phyloP scores from a whole-genome alignment of 2,113 vertebrate genomes.

The Murina feae region DNA sequence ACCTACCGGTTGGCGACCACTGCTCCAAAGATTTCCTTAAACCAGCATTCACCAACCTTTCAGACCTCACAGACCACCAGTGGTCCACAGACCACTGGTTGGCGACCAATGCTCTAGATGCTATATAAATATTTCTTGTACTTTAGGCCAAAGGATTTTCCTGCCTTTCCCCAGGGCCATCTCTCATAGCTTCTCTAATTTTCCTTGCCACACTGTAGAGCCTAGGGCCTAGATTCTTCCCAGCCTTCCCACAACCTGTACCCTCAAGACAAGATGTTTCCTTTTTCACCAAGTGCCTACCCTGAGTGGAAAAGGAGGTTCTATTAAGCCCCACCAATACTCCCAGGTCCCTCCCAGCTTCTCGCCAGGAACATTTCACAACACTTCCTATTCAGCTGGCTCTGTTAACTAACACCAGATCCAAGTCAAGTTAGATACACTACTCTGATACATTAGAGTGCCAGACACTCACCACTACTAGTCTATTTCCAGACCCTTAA shows the following conservation, averaged over 20 bases:
- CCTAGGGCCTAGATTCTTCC: not conserved
- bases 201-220: not conserved
- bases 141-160: not conserved
- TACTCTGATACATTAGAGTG: too few species aligned
- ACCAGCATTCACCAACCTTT: too few species aligned
- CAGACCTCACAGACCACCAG: too few species aligned
- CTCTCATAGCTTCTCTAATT: not conserved
- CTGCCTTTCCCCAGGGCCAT: not conserved
- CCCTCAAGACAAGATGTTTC: not conserved
- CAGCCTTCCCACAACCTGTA: fast-evolving
- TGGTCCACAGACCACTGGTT: too few species aligned
- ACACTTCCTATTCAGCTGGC: not conserved
- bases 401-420: not conserved
- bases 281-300: not conserved
- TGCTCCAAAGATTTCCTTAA: too few species aligned
- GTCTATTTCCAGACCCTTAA: not conserved
- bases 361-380: not conserved
- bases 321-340: not conserved
- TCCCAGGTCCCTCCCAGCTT: not conserved
- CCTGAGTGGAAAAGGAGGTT: not conserved
- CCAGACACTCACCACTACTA: not conserved
- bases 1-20: too few species aligned
- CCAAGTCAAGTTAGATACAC: not conserved
- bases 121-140: not conserved
- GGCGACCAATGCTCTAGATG: not conserved